Conservation (phyloP, 2,113 vertebrate species). For the Ibidorhyncha struthersii region DNA sequence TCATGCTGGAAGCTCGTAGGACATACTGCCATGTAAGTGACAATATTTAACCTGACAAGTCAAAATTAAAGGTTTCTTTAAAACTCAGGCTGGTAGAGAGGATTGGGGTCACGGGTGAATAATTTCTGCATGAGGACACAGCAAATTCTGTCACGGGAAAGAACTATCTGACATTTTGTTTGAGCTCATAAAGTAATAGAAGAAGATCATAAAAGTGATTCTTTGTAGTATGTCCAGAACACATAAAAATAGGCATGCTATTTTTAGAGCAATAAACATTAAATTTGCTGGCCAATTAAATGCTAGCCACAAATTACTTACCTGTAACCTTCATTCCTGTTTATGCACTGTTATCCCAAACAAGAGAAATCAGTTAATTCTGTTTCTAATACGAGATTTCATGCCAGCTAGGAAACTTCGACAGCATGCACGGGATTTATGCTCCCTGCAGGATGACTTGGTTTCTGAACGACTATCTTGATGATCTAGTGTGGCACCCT, state of each 20-base stretch:
- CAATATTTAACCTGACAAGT: not conserved
- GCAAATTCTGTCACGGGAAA: not conserved
- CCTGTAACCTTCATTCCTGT: not conserved
- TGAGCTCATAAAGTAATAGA: not conserved
- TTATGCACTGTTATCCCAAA: not conserved
- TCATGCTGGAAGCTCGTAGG: not conserved
- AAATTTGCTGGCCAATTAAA: not conserved
- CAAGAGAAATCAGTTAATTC: not conserved
- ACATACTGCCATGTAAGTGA: not conserved
- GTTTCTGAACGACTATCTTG: not conserved
- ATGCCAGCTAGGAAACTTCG: not conserved
- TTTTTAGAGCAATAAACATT: not conserved
- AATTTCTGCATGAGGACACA: not conserved
- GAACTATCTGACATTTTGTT: not conserved
- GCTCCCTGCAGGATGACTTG: not conserved
- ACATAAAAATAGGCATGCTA: not conserved
- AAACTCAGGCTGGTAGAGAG: not conserved
- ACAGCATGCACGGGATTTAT: not conserved
- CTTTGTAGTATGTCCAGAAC: not conserved
- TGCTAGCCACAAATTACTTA: not conserved
- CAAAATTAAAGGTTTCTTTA: not conserved
- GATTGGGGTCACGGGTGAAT: not conserved
- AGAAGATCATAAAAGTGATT: not conserved
- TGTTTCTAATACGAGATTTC: not conserved
- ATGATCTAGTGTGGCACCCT: not conserved